phyloP scores from a whole-genome alignment of 2,113 vertebrate genomes.

The Cepphus grylle region DNA sequence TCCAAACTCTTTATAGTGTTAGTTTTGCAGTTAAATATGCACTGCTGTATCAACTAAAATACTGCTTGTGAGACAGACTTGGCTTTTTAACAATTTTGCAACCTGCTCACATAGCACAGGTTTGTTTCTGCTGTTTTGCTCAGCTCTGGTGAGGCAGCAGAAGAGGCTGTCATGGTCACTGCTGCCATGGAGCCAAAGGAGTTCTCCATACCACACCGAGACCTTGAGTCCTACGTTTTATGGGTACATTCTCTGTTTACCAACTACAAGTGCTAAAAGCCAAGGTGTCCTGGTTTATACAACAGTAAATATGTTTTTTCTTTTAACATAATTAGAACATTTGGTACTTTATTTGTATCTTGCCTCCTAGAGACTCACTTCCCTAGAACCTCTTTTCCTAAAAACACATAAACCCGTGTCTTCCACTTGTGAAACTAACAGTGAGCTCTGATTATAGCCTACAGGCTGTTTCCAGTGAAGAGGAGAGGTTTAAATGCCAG shows the following conservation, averaged over 20 bases:
- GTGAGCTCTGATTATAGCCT: neutral
- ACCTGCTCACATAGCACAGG: no score
- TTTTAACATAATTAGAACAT: neutral
- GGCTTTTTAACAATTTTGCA: neutral
- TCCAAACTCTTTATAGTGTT: neutral
- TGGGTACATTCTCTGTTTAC: neutral
- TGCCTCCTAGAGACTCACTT: neutral
- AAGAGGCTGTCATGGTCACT: neutral
- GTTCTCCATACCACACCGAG: neutral
- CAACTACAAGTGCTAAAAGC: neutral
- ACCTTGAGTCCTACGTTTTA: neutral
- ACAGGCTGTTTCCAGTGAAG: neutral
- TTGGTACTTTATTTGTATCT: neutral
- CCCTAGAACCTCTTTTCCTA: neutral
- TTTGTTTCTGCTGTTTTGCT: neutral
- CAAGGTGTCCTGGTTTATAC: neutral
- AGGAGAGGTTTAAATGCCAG: neutral
- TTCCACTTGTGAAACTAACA: neutral
- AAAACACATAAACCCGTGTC: neutral
- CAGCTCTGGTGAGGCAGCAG: neutral
- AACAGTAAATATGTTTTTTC: neutral
- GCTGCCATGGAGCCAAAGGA: neutral
- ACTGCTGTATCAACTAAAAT: neutral
- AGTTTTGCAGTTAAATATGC: neutral
- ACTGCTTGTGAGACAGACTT: neutral